A percentile compares a stretch with the other conserved stretches of the same genome.
Evolutionary conservation across 2,888 invertebrate genomes (phyloP).

Genomic region (Phyto melanocephala): DNA sequence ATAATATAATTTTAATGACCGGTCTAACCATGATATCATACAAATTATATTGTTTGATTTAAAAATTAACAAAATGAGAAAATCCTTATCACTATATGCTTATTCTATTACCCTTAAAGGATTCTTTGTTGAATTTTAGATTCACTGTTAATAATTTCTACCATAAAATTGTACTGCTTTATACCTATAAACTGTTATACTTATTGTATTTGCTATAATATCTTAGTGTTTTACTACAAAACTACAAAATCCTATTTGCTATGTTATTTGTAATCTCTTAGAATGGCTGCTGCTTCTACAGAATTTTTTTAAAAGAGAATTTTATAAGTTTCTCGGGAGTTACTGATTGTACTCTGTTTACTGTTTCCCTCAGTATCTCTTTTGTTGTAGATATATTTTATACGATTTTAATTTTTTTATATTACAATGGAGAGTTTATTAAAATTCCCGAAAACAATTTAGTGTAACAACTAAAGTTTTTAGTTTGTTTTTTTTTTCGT

Average conservation of each 20-base stretch:
- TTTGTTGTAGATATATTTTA: background rate
- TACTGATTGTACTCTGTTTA: no score
- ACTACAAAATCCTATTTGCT: background rate
- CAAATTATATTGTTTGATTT: no score
- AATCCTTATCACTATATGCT: no score
- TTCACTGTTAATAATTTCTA: no score
- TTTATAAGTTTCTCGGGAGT: no score
- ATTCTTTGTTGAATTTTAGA: no score
- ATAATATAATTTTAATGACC: no score
- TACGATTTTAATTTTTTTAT: background rate
- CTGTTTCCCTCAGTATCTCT: background rate
- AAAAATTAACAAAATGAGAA: no score
- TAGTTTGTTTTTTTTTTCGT: background rate
- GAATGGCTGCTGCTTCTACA: background rate
- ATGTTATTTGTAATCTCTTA: background rate
- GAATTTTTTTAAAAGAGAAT: no score
- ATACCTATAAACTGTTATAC: slow-evolving; percentile 38
- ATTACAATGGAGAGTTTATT: background rate
- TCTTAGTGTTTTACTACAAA: background rate
- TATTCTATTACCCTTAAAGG: no score
- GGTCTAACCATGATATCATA: no score
- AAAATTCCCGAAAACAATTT: background rate
- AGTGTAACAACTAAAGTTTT: slow-evolving; percentile 1
- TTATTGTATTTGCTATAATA: background rate
- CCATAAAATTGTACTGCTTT: no score